Evolutionary conservation across 2,113 vertebrate genomes (phyloP), one percentile per base, ranked within the genome.

Genomic region (Ardeotis arabs): DNA sequence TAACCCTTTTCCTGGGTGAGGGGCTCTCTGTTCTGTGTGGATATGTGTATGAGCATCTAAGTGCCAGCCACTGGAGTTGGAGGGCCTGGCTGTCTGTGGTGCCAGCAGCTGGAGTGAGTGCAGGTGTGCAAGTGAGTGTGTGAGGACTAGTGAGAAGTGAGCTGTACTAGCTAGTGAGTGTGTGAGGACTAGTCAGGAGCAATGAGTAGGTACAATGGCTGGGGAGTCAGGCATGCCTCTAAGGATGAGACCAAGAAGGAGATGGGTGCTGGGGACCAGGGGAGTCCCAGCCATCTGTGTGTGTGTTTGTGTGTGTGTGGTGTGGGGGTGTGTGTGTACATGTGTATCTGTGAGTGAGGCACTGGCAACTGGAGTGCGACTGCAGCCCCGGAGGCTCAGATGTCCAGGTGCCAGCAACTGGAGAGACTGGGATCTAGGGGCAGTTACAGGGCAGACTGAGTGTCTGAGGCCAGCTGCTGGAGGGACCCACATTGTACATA

Each of bases 321-420:
- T 49, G 23, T 58, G 6, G 25, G 28, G 14, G 58, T 23, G 21
- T 15, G 19, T 64, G 28, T 16, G 11, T 25, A 14, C 7, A 8
- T 55, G 24, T 69, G 5, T 67, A 14, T 64, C 23, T 53, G 20
- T 64, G 31, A 52, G 27, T 45, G 29, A 66, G 10, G 10, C 17
- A 31, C 17, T 25, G 39, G 49, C 44, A 63, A 31, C 73, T 89
- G 49, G 15, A 76, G 4, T 76, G n/a, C 8, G 23, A 3, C 58
- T 72, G 37, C 23, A 16, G 20, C 1, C 0, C 27, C 1, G 1
- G 14, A 25, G n/a, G 10, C 47, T 49, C 39, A 41, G 14, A 31
- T 13, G 6, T 41, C 37, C n/a, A 41, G 27, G 14, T 80, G 37
- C 31, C 59, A 55, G 47, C 29, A 25, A 35, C 11, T 59, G 50